Evolutionary conservation across 1,140 invertebrate genomes (phyloP).

Genomic region (Nixonia krombeini): DNA sequence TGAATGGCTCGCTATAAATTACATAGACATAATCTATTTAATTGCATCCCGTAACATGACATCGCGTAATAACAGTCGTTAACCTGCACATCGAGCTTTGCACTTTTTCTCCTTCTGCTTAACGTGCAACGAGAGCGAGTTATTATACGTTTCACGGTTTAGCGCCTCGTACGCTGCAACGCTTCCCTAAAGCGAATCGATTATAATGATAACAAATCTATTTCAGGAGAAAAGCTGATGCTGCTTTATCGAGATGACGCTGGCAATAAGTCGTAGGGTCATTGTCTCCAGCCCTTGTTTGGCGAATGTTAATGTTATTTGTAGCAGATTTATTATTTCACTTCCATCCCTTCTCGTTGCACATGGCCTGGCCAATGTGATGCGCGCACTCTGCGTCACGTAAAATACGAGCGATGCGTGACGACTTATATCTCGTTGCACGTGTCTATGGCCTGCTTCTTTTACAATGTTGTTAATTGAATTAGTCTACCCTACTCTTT

Average conservation of each 20-base stretch:
- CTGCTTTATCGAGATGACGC: slow-evolving; percentile 20
- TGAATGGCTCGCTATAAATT: slow-evolving; percentile 35
- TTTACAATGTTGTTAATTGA: slow-evolving; percentile 28
- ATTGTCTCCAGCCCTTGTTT: not conserved
- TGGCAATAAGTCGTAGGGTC: too few species aligned
- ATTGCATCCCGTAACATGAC: slow-evolving; percentile 42
- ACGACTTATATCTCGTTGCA: slow-evolving; percentile 3
- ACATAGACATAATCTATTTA: slow-evolving; percentile 33
- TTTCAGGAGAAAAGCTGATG: slow-evolving; percentile 43
- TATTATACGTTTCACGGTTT: slow-evolving; percentile 46
- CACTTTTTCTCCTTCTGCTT: slow-evolving; percentile 19
- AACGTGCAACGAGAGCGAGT: slow-evolving; percentile 39
- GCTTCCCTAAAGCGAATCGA: slow-evolving; percentile 37
- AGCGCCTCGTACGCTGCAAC: slow-evolving; percentile 32
- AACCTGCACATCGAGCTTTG: slow-evolving; percentile 36
- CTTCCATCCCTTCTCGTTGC: not conserved
- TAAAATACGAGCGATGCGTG: slow-evolving; percentile 2
- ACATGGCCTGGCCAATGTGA: too few species aligned
- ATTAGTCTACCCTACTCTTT: too few species aligned
- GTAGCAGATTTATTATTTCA: slow-evolving; percentile 7
- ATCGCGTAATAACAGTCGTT: slow-evolving; percentile 48
- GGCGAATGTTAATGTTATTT: slow-evolving; percentile 22
- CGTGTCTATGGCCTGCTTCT: slow-evolving; percentile 6
- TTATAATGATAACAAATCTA: slow-evolving; percentile 41
- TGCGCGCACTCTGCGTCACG: slow-evolving; percentile 1